Percentiles rank a stretch among this genome's conserved stretches.
Evolutionary conservation across 2,888 invertebrate species (phyloP).

Genomic region (Corbicula japonica): DNA sequence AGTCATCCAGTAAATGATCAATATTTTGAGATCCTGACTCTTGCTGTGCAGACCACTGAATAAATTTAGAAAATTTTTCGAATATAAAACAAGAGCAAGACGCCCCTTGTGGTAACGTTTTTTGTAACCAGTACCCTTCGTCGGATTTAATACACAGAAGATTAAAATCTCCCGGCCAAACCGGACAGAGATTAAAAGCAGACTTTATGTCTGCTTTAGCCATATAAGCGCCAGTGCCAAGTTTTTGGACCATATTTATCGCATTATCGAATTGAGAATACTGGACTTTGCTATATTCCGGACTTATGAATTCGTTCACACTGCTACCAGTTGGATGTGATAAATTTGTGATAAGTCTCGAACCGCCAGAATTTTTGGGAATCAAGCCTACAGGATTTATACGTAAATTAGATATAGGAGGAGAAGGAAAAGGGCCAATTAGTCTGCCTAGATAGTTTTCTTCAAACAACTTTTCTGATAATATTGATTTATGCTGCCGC

Average conservation of each 20-base stretch:
- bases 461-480: conserved; percentile 1
- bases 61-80: no score
- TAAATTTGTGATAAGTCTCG: conserved; percentile 25
- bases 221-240: conserved; percentile 17
- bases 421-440: background rate
- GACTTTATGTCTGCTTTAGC: conserved; percentile 29
- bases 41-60: no score
- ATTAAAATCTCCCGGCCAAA: conserved; percentile 16
- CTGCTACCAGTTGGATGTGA: conserved; percentile 14
- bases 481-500: background rate
- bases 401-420: conserved; percentile 23
- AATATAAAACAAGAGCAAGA: conserved; percentile 19
- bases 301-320: conserved; percentile 39
- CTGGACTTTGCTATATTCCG: conserved; percentile 8
- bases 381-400: conserved; percentile 19
- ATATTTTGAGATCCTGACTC: no score
- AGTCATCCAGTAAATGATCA: conserved; percentile 38
- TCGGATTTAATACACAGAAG: conserved; percentile 20
- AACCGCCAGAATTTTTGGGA: conserved; percentile 33
- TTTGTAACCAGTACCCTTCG: conserved; percentile 21
- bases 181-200: conserved; percentile 29
- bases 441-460: conserved; percentile 3
- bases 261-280: conserved; percentile 42
- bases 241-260: conserved; percentile 16
- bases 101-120: conserved; percentile 32